Evolutionary conservation across 2,113 vertebrate species (phyloP), one percentile per base, ranked within the genome.

Genomic region (Corythoichthys haematopterus): DNA sequence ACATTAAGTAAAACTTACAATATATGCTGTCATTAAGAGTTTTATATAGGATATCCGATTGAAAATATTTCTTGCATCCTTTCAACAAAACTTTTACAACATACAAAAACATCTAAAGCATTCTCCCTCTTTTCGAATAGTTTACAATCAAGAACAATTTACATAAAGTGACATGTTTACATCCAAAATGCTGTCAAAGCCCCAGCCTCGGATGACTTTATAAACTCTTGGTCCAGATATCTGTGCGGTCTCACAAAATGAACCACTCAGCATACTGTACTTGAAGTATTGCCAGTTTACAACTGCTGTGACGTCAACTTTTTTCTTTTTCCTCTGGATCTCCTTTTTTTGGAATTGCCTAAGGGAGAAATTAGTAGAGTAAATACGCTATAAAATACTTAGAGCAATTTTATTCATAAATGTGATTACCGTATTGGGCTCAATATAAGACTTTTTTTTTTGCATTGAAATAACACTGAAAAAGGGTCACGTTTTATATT

Each of bases 311-410:
- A 74, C 14, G 48, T 88, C 70, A 91, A 66, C 67, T 88, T 81
- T 84, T 92, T 28, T 56, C 87, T 83, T 78, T 84, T 91, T 67
- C 89, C 87, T 86, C 84, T 89, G 0, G 79, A 56, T 74, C 88
- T 91, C 65, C 76, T 88, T 84, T 90, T 92, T 70, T 84, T 81
- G 43, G 82, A 71, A 56, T 74, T 78, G 78, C 91, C 91, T 92
- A 77, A 16, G 60, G 40, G 40, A n/a, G 40, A 84, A 51, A 84
- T 80, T 28, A 63, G 2, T 75, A 87, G 59, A 88, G 79, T 74
- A 16, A 14, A 52, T 65, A 2, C 46, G 68, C 78, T 47, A 15
- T 65, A 69, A 43, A 63, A 48, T 35, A 59, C 15, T 75, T 75
- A 59, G 52, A 55, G 11, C 36, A 12, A 56, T 58, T 47, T 58